Conservation (phyloP, 2,113 vertebrate genomes). For the Irena cyanogastra region DNA sequence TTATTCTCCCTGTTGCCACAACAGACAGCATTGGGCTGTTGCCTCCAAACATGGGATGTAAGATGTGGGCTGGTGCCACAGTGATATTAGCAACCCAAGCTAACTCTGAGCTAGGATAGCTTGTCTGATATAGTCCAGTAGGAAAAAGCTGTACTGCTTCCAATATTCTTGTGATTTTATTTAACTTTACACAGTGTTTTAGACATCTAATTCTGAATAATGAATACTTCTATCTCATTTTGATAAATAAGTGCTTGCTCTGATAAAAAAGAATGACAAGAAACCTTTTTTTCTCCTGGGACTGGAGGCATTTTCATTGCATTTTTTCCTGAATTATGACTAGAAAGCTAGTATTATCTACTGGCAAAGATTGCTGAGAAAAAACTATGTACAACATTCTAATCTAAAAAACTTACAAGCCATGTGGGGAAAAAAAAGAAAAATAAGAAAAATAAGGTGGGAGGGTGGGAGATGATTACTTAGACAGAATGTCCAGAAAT, state of each 20-base stretch:
- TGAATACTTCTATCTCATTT: neutral
- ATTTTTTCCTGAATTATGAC: neutral
- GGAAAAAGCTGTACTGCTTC: neutral
- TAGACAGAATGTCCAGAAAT: neutral
- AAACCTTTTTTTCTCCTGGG: neutral
- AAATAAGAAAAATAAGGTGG: neutral
- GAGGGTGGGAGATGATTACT: neutral
- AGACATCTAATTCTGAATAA: neutral
- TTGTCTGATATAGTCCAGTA: neutral
- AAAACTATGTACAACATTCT: neutral
- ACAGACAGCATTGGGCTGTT: neutral
- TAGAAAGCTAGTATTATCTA: neutral
- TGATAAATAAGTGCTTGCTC: neutral
- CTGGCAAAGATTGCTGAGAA: neutral
- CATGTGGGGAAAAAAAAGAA: too few species aligned
- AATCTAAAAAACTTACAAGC: neutral
- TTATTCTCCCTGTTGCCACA: neutral
- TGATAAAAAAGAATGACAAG: neutral
- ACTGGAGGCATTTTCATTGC: neutral
- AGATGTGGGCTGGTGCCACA: neutral
- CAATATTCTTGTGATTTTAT: neutral
- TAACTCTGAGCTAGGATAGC: neutral
- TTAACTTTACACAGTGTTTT: rapidly evolving
- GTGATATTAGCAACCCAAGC: neutral
- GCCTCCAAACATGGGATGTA: neutral